Evolutionary conservation across 2,888 invertebrate genomes (phyloP).

Genomic region (Callosobruchus maculatus): DNA sequence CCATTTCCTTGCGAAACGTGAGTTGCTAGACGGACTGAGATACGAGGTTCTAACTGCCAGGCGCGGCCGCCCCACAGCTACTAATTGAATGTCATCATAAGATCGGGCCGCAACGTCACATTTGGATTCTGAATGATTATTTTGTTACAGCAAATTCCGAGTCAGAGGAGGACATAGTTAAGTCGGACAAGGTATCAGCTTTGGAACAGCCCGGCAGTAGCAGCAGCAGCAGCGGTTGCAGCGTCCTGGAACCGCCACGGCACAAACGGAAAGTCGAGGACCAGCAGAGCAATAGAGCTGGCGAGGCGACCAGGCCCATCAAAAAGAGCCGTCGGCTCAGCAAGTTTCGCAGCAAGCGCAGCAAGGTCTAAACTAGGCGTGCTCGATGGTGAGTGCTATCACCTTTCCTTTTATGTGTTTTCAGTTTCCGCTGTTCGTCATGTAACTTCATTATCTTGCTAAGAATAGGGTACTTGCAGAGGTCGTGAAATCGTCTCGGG

Average conservation of each 20-base stretch:
- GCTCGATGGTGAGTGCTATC: background rate
- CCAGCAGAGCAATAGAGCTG: slow-evolving; percentile 8
- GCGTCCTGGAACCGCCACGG: slow-evolving; percentile 61
- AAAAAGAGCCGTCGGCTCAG: slow-evolving; percentile 37
- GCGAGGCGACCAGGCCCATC: slow-evolving; percentile 26
- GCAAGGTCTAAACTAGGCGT: slow-evolving; percentile 29
- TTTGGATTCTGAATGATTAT: no score
- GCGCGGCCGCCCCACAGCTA: no score
- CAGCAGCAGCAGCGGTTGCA: slow-evolving; percentile 64
- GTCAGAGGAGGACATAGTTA: background rate
- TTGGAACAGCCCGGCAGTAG: slow-evolving; percentile 52
- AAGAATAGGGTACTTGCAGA: no score
- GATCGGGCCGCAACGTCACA: no score
- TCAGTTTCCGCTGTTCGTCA: no score
- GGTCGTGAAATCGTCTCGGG: no score
- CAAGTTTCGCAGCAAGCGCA: slow-evolving; percentile 40
- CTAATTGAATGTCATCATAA: no score
- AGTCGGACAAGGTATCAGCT: slow-evolving; percentile 30
- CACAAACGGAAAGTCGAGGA: slow-evolving; percentile 44
- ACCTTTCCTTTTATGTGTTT: no score
- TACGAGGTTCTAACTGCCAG: no score
- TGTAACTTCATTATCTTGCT: no score
- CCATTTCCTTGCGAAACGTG: no score
- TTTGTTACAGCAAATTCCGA: background rate
- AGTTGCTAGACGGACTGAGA: no score